A percentile compares a stretch with the other conserved stretches of the same genome.
Conservation (phyloP, 2,113 vertebrate genomes). For the Blennius ocellaris region DNA sequence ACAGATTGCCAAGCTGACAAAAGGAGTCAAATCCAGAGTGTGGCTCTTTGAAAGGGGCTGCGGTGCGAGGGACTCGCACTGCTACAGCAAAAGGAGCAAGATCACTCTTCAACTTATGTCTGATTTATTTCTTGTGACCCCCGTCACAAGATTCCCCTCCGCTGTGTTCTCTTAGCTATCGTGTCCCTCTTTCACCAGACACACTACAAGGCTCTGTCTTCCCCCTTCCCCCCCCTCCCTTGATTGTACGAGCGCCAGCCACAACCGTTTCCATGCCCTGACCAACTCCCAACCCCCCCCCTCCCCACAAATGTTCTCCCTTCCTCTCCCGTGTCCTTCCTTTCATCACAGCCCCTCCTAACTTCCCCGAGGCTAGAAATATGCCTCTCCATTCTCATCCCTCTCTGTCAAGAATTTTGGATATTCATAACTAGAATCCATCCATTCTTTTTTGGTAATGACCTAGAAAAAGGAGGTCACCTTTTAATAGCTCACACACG, state of each 20-base stretch:
- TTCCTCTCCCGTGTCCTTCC: conserved; percentile 1
- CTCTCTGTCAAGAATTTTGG: conserved; percentile 74
- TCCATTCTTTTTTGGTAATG: conserved; percentile 78
- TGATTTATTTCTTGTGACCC: conserved; percentile 84
- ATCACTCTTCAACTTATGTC: conserved; percentile 70
- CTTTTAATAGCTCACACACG: conserved; percentile 77
- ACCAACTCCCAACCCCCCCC: conserved; percentile 37
- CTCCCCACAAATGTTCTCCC: conserved; percentile 11
- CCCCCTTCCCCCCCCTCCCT: conserved; percentile 23
- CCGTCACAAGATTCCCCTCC: conserved; percentile 78
- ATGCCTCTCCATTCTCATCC: conserved; percentile 66
- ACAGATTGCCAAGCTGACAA: conserved; percentile 24
- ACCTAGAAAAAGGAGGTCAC: conserved; percentile 83
- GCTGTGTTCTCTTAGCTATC: conserved; percentile 55
- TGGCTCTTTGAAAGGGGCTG: conserved; percentile 33
- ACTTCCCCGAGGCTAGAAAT: conserved; percentile 61
- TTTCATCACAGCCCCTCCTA: conserved; percentile 43
- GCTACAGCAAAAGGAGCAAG: conserved; percentile 48
- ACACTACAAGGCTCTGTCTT: conserved; percentile 71
- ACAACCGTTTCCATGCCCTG: conserved; percentile 58
- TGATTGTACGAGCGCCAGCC: conserved; percentile 47
- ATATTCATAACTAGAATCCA: conserved; percentile 78
- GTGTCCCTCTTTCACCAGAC: conserved; percentile 65
- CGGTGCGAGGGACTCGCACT: conserved; percentile 33
- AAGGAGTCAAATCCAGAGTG: conserved; percentile 36